Evolutionary conservation across 2,888 invertebrate species (phyloP).

Genomic region (Sepioteuthis lessoniana): DNA sequence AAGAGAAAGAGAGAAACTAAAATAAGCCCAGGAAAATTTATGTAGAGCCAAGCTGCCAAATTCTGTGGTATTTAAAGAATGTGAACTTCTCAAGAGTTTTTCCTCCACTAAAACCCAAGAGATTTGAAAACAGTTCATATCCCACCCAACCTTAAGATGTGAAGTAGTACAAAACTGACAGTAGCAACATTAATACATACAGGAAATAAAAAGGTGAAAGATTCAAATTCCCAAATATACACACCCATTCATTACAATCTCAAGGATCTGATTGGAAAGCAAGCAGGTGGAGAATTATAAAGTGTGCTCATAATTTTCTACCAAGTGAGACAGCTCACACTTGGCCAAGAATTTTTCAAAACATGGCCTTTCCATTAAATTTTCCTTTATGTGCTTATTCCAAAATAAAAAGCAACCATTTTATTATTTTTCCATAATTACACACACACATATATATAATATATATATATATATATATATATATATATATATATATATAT

Average conservation of each 20-base stretch:
- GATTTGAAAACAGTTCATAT: background rate
- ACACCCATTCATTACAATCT: slow-evolving; percentile 4
- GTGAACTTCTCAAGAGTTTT: background rate
- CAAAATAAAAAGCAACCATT: background rate
- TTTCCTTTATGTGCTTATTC: slow-evolving; percentile 5
- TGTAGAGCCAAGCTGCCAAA: background rate
- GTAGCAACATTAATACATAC: background rate
- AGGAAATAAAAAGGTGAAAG: background rate
- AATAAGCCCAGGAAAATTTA: background rate
- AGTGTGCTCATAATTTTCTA: background rate
- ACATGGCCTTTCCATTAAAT: background rate
- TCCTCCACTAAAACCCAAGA: background rate
- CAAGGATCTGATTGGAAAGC: background rate
- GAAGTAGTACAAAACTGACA: background rate
- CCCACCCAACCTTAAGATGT: background rate
- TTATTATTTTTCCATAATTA: background rate
- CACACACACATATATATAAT: background rate
- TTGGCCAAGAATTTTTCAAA: background rate
- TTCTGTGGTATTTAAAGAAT: background rate
- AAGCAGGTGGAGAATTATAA: background rate
- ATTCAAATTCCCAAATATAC: background rate
- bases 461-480: no score
- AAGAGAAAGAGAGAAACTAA: background rate
- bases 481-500: background rate
- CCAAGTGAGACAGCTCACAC: background rate